phyloP scores from a whole-genome alignment of 1,140 invertebrate species.

The Drosophila saltans region DNA sequence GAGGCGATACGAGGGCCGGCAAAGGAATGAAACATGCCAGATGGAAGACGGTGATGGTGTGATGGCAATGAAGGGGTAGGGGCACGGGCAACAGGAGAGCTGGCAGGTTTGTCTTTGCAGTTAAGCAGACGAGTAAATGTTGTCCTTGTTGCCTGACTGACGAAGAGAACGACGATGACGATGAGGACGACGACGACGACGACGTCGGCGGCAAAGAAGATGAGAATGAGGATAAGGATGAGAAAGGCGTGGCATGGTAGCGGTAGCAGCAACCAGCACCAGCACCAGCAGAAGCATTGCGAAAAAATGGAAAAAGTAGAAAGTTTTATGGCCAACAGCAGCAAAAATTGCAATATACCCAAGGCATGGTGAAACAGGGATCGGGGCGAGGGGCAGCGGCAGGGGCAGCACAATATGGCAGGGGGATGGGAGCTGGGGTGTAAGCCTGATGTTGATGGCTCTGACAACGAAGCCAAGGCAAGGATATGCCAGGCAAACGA shows the following conservation, averaged over 20 bases:
- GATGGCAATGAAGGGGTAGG: neutral
- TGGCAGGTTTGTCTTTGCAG: constrained; percentile 75
- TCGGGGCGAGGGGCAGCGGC: neutral
- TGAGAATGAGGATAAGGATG: constrained; percentile 42
- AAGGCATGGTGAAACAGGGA: constrained; percentile 22
- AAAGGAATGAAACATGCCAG: too few species aligned
- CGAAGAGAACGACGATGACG: neutral
- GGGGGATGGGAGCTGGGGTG: neutral
- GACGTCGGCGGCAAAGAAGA: constrained; percentile 33
- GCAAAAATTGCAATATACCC: constrained; percentile 79
- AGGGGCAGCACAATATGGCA: neutral
- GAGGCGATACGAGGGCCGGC: neutral
- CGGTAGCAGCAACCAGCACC: constrained; percentile 15
- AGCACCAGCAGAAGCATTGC: constrained; percentile 34
- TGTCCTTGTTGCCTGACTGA: constrained; percentile 65
- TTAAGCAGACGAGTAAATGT: constrained; percentile 81
- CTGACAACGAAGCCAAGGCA: constrained; percentile 44
- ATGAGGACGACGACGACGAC: constrained; percentile 24
- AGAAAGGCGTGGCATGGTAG: constrained; percentile 45
- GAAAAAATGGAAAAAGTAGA: constrained; percentile 62
- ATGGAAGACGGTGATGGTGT: neutral
- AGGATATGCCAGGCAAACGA: constrained; percentile 13
- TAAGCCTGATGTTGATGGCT: constrained; percentile 42
- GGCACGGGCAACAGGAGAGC: constrained; percentile 15
- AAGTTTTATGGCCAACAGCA: constrained; percentile 79